phyloP scores from a whole-genome alignment of 2,888 invertebrate species.

The Craniophora ligustri region DNA sequence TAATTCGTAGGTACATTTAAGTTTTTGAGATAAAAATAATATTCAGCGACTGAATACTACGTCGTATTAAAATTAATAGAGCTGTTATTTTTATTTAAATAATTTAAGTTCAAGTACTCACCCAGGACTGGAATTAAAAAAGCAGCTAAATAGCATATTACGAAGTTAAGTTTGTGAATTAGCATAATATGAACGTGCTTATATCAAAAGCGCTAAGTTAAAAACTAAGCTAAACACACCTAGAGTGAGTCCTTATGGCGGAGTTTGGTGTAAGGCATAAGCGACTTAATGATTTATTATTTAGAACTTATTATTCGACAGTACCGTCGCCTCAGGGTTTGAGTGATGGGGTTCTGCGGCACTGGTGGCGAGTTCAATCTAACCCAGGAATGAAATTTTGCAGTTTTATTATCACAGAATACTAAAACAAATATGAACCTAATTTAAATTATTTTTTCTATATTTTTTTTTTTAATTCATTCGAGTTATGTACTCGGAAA shows the following conservation, averaged over 20 bases:
- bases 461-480: too few species aligned
- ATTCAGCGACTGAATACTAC: conserved; percentile 1
- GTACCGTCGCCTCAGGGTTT: too few species aligned
- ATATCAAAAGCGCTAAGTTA: conserved; percentile 68
- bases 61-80: conserved; percentile 12
- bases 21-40: neutral
- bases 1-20: too few species aligned
- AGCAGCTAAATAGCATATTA: conserved; percentile 41
- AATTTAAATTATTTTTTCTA: too few species aligned
- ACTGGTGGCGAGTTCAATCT: too few species aligned
- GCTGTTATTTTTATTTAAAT: conserved; percentile 13
- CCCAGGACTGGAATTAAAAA: conserved; percentile 27
- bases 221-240: conserved; percentile 70
- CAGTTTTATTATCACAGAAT: too few species aligned
- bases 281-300: too few species aligned
- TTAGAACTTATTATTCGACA: too few species aligned
- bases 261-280: conserved; percentile 18
- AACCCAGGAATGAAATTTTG: too few species aligned
- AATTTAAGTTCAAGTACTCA: conserved; percentile 16
- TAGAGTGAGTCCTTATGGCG: conserved; percentile 66
- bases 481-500: too few species aligned
- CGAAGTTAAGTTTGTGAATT: conserved; percentile 58
- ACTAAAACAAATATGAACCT: too few species aligned
- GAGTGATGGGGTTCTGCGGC: too few species aligned
- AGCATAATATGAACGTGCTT: conserved; percentile 62